These are phyloP conservation scores for Romanomermis culicivorax DNA, from an alignment of 2,888 invertebrate species.

Conservation along the genomic window DNA sequence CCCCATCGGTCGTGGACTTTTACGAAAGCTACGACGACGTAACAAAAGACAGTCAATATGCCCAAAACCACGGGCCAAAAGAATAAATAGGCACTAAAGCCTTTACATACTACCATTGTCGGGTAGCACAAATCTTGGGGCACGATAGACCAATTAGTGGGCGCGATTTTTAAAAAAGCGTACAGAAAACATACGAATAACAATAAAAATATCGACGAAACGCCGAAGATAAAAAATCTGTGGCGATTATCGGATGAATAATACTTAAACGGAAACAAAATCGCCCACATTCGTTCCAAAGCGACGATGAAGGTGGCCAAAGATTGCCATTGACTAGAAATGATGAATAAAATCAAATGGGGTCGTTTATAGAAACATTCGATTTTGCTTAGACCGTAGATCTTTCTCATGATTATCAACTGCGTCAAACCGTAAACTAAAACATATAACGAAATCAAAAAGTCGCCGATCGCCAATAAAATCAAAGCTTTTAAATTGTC, in stretches of 20 bases:
- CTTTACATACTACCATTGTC: not conserved
- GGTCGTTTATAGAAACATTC: not conserved
- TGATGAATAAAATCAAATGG: not conserved
- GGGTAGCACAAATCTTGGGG: not conserved
- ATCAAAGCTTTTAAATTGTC: not conserved
- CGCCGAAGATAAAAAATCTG: not conserved
- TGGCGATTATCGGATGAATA: not conserved
- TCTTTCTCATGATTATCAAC: not conserved
- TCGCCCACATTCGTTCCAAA: not conserved
- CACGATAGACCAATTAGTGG: not conserved
- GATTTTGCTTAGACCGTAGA: not conserved
- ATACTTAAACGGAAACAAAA: not conserved
- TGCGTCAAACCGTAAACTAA: not conserved
- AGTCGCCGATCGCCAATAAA: not conserved
- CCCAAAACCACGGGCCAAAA: not conserved
- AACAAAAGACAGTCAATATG: no score
- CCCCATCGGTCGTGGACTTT: no score
- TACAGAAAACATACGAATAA: not conserved
- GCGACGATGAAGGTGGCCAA: not conserved
- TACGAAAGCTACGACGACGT: no score
- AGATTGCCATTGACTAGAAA: not conserved
- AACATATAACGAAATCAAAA: not conserved
- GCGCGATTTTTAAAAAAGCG: not conserved
- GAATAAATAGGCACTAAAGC: not conserved
- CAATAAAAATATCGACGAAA: not conserved